Base-by-base conservation (phyloP, 1,140 invertebrate species). In the Metaphire vulgaris region DNA sequence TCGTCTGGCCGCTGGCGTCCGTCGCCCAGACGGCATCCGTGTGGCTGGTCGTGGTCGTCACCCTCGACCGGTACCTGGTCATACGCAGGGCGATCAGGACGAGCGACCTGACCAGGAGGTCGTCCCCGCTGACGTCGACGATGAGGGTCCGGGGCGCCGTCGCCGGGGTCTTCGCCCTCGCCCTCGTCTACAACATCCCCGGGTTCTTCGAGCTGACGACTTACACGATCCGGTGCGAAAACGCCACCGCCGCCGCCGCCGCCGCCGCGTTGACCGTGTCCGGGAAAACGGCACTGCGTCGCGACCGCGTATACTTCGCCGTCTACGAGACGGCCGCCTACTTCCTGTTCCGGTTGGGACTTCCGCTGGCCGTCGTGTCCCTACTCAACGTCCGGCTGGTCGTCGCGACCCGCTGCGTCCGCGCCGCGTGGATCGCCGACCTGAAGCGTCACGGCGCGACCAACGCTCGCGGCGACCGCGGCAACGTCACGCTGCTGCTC, bases 221-320 rank as follows among this genome's bases (percentile, higher is more conserved):
- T 56, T 56, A 12, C 41, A 6, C 41, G 41, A 6, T 56, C 6
- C 21, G 41, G 41, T n/a, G n/a, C n/a, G n/a, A n/a, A n/a, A n/a
- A n/a, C n/a, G n/a, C n/a, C n/a, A n/a, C 6, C 41, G 6, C 41
- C 41, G 6, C 6, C 41, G 41, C 6, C 41, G 41, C 6, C 21
- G 21, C 6, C 41, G 21, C 6, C 6, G 21, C 41, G 41, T 6
- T 56, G 6, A 6, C 21, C 32, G 29, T 64, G 26, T 32, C 29
- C 69, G 29, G 56, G 1, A 68, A 74, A 2, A 83, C 81, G 1
- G 77, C 79, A 0, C 80, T 84, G 69, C 79, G 79, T 16, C 82
- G 84, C 1, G 34, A 68, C 74, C 29, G 29, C 15, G 26, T 75
- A 26, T 75, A 75, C 67, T 75, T 30, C 74, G 34, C 69, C 65